phyloP scores from a whole-genome alignment of 2,797 vertebrate species.

The Anguilla obscura region DNA sequence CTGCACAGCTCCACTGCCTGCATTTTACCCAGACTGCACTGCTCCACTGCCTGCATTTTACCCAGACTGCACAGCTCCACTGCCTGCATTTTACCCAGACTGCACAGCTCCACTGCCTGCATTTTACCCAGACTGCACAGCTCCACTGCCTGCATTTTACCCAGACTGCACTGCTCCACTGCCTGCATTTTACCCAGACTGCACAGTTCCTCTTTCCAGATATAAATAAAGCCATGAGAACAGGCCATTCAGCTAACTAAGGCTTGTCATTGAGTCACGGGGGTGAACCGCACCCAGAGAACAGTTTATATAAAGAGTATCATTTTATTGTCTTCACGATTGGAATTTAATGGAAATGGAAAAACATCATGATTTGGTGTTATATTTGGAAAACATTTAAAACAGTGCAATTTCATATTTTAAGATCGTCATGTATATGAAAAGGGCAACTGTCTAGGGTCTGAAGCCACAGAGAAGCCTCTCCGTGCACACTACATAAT shows the following conservation, averaged over 20 bases:
- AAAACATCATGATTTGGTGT: background rate
- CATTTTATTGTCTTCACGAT: background rate
- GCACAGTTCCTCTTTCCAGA: background rate
- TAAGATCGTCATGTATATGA: too few species aligned
- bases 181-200: too few species aligned
- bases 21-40: background rate
- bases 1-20: constrained; percentile 17
- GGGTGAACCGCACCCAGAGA: background rate
- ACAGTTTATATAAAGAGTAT: background rate
- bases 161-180: too few species aligned
- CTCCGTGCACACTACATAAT: background rate
- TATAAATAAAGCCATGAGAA: background rate
- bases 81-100: too few species aligned
- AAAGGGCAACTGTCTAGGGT: too few species aligned
- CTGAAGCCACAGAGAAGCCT: background rate
- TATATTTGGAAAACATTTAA: background rate
- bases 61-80: too few species aligned
- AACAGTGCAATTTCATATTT: background rate
- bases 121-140: too few species aligned
- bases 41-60: too few species aligned
- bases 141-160: too few species aligned
- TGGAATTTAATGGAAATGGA: background rate
- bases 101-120: too few species aligned
- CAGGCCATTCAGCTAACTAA: background rate
- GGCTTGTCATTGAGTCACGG: background rate